Conservation (phyloP, 2,888 invertebrate species). For the Epiblema foenella region DNA sequence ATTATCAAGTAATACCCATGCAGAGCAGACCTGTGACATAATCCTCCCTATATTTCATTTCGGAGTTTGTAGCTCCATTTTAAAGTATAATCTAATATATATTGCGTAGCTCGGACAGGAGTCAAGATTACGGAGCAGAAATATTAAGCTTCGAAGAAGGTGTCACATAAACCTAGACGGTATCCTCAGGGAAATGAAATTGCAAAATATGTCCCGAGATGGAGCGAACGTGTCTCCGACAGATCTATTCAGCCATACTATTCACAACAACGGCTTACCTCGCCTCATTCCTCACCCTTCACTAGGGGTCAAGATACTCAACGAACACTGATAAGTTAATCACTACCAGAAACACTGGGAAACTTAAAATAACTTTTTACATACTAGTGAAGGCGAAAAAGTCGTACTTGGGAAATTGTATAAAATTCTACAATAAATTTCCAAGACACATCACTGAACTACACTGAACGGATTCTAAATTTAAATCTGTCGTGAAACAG, state of each 20-base stretch:
- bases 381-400: too few relatives aligned
- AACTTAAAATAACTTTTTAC: too few relatives aligned
- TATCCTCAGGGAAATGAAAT: slow-evolving; percentile 76
- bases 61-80: slow-evolving; percentile 45
- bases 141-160: slow-evolving; percentile 74
- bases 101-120: slow-evolving; percentile 54
- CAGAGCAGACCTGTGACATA: slow-evolving; percentile 33
- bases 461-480: too few relatives aligned
- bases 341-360: too few relatives aligned
- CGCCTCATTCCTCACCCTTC: too few relatives aligned
- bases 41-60: slow-evolving; percentile 36
- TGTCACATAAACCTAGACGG: slow-evolving; percentile 65
- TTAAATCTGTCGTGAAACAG: too few relatives aligned
- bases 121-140: slow-evolving; percentile 64
- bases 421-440: too few relatives aligned
- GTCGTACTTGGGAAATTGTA: too few relatives aligned
- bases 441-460: too few relatives aligned
- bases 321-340: too few relatives aligned
- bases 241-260: slow-evolving; percentile 49
- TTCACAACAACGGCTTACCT: not conserved
- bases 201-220: slow-evolving; percentile 74
- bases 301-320: too few relatives aligned
- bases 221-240: slow-evolving; percentile 63
- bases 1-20: slow-evolving; percentile 22
- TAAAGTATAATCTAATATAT: slow-evolving; percentile 51